These are phyloP conservation scores for Vollenhovia emeryi DNA, from an alignment of 1,140 invertebrate genomes.

Conservation along the genomic window DNA sequence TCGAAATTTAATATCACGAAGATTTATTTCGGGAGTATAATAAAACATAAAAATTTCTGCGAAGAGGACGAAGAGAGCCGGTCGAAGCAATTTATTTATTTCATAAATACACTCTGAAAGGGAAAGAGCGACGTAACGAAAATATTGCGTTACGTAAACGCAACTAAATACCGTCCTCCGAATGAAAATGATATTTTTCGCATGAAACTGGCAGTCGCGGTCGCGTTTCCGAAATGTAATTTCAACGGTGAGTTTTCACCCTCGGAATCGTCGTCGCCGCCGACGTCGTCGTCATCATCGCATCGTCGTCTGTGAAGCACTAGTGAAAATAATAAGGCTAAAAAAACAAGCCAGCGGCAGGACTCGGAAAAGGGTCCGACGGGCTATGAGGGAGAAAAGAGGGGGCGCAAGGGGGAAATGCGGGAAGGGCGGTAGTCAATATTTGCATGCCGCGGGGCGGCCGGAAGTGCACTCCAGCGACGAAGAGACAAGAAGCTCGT, in stretches of 20 bases:
- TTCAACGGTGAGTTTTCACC: not conserved
- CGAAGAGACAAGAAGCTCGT: slow-evolving; percentile 76
- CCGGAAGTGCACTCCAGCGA: slow-evolving; percentile 79
- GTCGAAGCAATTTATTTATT: slow-evolving; percentile 38
- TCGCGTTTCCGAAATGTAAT: slow-evolving; percentile 11
- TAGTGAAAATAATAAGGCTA: slow-evolving; percentile 25
- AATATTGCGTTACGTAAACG: slow-evolving; percentile 42
- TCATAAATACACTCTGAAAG: slow-evolving; percentile 6
- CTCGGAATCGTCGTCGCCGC: slow-evolving; percentile 6
- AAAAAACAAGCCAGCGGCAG: slow-evolving; percentile 11
- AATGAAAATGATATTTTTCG: slow-evolving; percentile 39
- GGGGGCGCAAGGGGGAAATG: not conserved
- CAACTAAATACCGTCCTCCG: slow-evolving; percentile 8
- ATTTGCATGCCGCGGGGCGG: slow-evolving; percentile 82
- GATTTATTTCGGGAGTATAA: slow-evolving; percentile 24
- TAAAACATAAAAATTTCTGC: slow-evolving; percentile 11
- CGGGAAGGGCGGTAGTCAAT: slow-evolving; percentile 80
- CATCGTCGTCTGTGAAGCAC: not conserved
- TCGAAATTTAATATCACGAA: slow-evolving; percentile 45
- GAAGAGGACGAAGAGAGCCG: not conserved
- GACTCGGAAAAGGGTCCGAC: slow-evolving; percentile 11
- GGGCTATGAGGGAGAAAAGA: not conserved
- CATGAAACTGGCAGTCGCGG: not conserved
- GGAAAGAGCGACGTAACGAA: slow-evolving; percentile 33
- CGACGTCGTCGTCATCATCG: not conserved